phyloP scores from a whole-genome alignment of 2,888 invertebrate species.

The Phaonia tiefii region DNA sequence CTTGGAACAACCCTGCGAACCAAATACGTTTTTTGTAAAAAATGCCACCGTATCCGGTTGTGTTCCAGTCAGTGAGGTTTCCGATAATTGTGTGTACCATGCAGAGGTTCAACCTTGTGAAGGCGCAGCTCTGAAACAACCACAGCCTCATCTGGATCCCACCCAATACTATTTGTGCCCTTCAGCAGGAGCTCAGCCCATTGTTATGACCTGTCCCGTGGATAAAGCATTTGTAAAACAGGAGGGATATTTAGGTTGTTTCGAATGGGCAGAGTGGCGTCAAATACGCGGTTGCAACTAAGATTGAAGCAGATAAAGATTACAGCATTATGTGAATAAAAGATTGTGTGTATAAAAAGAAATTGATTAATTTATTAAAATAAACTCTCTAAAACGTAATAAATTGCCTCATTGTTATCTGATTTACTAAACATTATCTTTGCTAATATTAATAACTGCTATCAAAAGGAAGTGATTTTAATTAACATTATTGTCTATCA shows the following conservation, averaged over 20 bases:
- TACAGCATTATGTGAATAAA: no score
- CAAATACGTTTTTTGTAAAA: constrained; percentile 68
- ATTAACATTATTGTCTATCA: no score
- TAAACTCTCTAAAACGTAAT: no score
- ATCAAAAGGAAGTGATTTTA: no score
- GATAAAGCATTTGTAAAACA: constrained; percentile 68
- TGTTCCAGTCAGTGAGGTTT: constrained; percentile 62
- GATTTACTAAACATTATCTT: no score
- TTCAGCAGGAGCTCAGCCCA: constrained; percentile 39
- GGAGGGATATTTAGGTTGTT: constrained; percentile 69
- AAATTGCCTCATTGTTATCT: no score
- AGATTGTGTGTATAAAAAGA: no score
- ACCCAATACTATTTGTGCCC: constrained; percentile 69
- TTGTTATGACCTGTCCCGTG: constrained; percentile 57
- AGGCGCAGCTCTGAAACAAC: constrained; percentile 64
- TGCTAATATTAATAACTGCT: no score
- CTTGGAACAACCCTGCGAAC: constrained; percentile 62
- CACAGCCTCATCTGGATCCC: constrained; percentile 64
- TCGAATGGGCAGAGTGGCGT: constrained; percentile 69
- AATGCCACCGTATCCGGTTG: constrained; percentile 71
- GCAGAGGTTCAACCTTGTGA: constrained; percentile 41
- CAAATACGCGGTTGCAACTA: constrained; percentile 55
- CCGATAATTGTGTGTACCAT: constrained; percentile 63
- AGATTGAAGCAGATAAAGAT: no score
- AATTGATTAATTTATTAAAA: no score